Percentiles rank a stretch among this genome's conserved stretches.
Conservation (phyloP, 2,113 vertebrate species). For the Columba janthina region DNA sequence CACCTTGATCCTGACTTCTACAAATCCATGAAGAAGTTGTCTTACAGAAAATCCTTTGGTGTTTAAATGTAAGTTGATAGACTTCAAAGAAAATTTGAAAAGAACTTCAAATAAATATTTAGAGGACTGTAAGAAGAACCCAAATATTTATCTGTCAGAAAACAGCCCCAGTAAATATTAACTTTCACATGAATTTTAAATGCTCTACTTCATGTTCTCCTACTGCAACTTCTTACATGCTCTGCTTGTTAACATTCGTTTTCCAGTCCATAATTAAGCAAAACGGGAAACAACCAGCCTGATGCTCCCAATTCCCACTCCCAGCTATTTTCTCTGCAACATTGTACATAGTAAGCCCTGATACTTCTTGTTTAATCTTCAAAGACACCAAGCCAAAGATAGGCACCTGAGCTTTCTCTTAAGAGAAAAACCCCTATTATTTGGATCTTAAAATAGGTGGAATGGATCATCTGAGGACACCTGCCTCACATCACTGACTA, state of each 20-base stretch:
- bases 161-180: background rate
- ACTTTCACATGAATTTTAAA: background rate
- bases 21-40: background rate
- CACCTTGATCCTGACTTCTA: background rate
- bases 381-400: background rate
- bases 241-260: accelerated
- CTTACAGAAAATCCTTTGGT: background rate
- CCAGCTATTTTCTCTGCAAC: background rate
- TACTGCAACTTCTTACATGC: background rate
- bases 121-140: background rate
- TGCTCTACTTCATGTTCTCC: background rate
- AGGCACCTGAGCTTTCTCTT: background rate
- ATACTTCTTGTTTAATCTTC: background rate
- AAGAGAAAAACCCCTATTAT: background rate
- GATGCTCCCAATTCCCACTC: background rate
- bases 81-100: background rate
- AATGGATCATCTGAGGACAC: background rate
- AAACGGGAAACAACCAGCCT: background rate
- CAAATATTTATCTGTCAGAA: background rate
- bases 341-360: background rate
- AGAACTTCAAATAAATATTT: background rate
- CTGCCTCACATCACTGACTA: accelerated
- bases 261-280: background rate
- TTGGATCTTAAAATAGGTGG: background rate
- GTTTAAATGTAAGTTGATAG: background rate